phyloP scores from a whole-genome alignment of 1,140 invertebrate species.

The Apis laboriosa region DNA sequence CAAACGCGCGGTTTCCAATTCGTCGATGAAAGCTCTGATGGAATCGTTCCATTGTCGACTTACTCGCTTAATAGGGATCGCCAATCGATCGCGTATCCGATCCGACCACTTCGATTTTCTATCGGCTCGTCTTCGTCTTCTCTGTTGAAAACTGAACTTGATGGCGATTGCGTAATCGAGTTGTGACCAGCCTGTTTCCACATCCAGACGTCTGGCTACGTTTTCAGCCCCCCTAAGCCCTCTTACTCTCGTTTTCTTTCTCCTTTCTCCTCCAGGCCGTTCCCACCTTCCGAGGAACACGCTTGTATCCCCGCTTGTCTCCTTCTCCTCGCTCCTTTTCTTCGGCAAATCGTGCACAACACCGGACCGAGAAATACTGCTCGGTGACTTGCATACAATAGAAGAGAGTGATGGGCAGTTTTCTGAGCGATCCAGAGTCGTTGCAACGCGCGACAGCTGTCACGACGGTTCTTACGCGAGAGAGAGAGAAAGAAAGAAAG shows the following conservation, averaged over 20 bases:
- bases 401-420: conserved; percentile 61
- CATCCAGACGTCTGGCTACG: conserved; percentile 45
- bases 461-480: conserved; percentile 18
- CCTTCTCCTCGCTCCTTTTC: conserved; percentile 1
- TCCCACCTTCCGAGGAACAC: not conserved
- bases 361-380: conserved; percentile 45
- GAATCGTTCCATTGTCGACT: conserved; percentile 49
- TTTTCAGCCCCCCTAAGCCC: conserved; percentile 13
- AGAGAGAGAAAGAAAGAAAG: not conserved
- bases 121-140: conserved; percentile 54
- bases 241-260: conserved; percentile 43
- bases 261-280: not conserved
- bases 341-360: conserved; percentile 33
- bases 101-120: conserved; percentile 49
- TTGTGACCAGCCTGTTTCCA: conserved; percentile 53
- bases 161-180: conserved; percentile 66
- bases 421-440: conserved; percentile 45
- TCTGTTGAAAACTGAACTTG: conserved; percentile 50
- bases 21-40: conserved; percentile 24
- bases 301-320: too few relatives aligned
- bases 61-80: conserved; percentile 63
- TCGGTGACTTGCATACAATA: conserved; percentile 61
- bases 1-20: conserved; percentile 28
- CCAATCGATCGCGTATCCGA: conserved; percentile 31
- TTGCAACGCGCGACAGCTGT: conserved; percentile 59